Evolutionary conservation across 2,888 invertebrate genomes (phyloP).

Genomic region (Apantesis nais): DNA sequence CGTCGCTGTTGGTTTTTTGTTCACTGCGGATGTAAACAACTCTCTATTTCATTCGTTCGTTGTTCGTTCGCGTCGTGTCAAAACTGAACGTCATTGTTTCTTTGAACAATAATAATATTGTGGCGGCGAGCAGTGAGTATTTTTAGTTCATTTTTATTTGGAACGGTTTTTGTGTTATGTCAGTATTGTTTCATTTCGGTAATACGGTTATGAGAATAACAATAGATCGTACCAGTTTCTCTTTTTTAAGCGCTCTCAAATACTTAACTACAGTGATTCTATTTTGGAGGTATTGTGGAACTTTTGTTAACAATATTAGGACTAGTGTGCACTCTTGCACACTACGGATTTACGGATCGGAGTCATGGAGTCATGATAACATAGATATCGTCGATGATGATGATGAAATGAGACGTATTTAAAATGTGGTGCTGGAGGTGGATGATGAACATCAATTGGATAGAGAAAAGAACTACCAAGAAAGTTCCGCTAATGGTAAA

Average conservation of each 20-base stretch:
- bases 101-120: constrained; percentile 22
- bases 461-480: too few relatives aligned
- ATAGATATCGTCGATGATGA: neutral
- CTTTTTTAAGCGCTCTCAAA: neutral
- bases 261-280: neutral
- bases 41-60: constrained; percentile 66
- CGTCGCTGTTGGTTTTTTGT: constrained; percentile 50
- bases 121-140: neutral
- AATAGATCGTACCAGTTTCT: constrained; percentile 3
- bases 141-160: constrained; percentile 9
- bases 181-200: constrained; percentile 5
- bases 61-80: constrained; percentile 34
- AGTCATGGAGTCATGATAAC: neutral
- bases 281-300: neutral
- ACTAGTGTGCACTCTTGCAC: neutral
- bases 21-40: constrained; percentile 69
- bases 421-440: neutral
- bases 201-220: constrained; percentile 10
- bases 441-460: too few relatives aligned
- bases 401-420: neutral
- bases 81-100: constrained; percentile 34
- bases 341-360: neutral
- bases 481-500: too few relatives aligned
- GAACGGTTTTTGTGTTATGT: constrained; percentile 15
- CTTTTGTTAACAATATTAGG: neutral